Percentiles rank a stretch among this genome's conserved stretches.
phyloP scores from a whole-genome alignment of 1,140 invertebrate species.

The Amyelois transitella region DNA sequence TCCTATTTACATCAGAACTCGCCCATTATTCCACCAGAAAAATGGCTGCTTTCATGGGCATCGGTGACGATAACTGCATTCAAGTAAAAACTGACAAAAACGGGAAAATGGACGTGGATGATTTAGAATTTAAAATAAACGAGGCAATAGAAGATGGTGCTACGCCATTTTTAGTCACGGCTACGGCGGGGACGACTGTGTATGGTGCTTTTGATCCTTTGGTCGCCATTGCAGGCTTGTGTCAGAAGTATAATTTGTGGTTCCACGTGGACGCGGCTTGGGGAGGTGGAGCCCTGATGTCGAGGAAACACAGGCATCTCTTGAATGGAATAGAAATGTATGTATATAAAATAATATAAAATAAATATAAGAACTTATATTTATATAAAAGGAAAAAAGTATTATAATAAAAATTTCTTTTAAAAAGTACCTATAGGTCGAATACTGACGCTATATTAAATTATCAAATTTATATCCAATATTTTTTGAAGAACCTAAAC shows the following conservation, averaged over 20 bases:
- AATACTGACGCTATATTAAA: too few species aligned
- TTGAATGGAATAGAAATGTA: slow-evolving; percentile 86
- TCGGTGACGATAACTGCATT: slow-evolving; percentile 87
- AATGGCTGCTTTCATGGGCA: slow-evolving; percentile 84
- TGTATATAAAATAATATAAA: too few species aligned
- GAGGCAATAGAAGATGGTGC: slow-evolving; percentile 79
- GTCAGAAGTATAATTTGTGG: slow-evolving; percentile 90
- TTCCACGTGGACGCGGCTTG: slow-evolving; percentile 97
- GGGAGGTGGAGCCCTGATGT: slow-evolving; percentile 92
- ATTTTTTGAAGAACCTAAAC: not conserved
- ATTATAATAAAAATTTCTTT: too few species aligned
- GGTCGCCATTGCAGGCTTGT: slow-evolving; percentile 85
- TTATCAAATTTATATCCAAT: too few species aligned
- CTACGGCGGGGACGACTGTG: slow-evolving; percentile 90
- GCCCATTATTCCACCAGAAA: slow-evolving; percentile 97
- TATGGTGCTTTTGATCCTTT: slow-evolving; percentile 94
- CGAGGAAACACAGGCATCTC: slow-evolving; percentile 84
- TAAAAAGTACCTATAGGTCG: too few species aligned
- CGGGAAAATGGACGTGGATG: slow-evolving; percentile 86
- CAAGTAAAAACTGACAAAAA: slow-evolving; percentile 80
- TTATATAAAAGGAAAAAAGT: not conserved
- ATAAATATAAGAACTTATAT: too few species aligned
- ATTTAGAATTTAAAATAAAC: slow-evolving; percentile 84
- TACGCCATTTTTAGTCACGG: slow-evolving; percentile 90
- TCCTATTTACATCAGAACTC: slow-evolving; percentile 90